Evolutionary conservation across 2,113 vertebrate genomes (phyloP).

Genomic region (Cottus gobio): DNA sequence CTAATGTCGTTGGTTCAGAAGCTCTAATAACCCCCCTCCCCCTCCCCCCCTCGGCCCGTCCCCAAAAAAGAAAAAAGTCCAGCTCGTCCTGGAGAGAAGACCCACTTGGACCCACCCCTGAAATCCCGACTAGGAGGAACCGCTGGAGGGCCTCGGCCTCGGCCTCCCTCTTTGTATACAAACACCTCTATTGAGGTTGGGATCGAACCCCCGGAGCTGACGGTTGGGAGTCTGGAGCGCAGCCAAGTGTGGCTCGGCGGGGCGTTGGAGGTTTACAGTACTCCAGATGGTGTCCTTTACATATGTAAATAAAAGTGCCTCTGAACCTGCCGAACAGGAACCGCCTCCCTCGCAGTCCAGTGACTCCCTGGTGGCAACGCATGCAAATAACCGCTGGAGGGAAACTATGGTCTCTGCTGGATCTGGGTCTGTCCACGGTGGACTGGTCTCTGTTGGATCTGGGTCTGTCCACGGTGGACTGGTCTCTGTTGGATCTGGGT

Average conservation of each 20-base stretch:
- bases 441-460: no score
- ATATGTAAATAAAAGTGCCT: conserved; percentile 68
- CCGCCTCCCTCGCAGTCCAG: neutral
- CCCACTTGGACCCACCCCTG: neutral
- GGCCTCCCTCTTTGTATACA: conserved; percentile 48
- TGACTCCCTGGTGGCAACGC: conserved; percentile 33
- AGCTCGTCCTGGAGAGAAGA: neutral
- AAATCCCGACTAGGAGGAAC: conserved; percentile 13
- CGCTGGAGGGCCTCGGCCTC: conserved; percentile 18
- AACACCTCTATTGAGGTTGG: conserved; percentile 29
- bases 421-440: no score
- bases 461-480: no score
- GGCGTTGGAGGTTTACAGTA: conserved; percentile 53
- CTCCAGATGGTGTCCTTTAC: conserved; percentile 74
- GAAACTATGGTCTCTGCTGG: no score
- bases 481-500: no score
- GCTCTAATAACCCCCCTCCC: no score
- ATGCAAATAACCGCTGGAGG: no score
- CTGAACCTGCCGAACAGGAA: conserved; percentile 32
- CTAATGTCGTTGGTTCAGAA: no score
- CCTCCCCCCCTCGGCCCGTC: no score
- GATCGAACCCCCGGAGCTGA: conserved; percentile 30
- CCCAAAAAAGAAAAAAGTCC: neutral
- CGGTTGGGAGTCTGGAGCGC: conserved; percentile 55
- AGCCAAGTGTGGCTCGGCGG: conserved; percentile 40